Evolutionary conservation across 2,888 invertebrate species (phyloP).

Genomic region (Polydrusus tereticollis): DNA sequence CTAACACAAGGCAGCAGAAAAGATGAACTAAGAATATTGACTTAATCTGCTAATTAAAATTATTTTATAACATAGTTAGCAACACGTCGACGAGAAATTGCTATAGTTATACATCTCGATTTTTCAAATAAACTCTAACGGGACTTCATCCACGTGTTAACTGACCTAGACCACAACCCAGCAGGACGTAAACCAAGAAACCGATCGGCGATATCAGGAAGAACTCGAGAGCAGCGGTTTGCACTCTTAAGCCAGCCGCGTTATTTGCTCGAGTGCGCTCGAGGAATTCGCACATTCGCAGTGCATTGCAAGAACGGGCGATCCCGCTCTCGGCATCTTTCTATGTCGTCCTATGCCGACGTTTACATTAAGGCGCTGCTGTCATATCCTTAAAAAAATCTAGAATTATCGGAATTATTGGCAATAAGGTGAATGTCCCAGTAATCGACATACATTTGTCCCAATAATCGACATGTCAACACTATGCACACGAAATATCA

Average conservation of each 20-base stretch:
- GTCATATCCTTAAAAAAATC: neutral
- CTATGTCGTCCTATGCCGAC: slow-evolving; percentile 42
- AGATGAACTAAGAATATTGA: no score
- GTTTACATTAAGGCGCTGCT: slow-evolving; percentile 18
- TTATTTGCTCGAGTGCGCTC: slow-evolving; percentile 49
- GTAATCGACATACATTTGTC: no score
- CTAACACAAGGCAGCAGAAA: no score
- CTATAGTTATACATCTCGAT: neutral
- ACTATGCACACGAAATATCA: no score
- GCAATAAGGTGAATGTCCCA: no score
- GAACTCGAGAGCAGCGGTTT: slow-evolving; percentile 43
- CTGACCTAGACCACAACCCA: slow-evolving; percentile 48
- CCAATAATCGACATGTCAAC: no score
- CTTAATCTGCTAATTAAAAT: no score
- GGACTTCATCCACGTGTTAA: slow-evolving; percentile 44
- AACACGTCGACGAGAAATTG: neutral
- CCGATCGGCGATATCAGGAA: slow-evolving; percentile 45
- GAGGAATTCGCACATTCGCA: slow-evolving; percentile 50
- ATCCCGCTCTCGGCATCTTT: slow-evolving; percentile 44
- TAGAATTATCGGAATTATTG: neutral
- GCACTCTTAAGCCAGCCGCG: slow-evolving; percentile 30
- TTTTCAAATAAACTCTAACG: slow-evolving; percentile 42
- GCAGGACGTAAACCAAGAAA: slow-evolving; percentile 46
- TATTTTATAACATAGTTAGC: no score
- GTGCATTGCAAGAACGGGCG: slow-evolving; percentile 43